Base-by-base conservation (phyloP, 2,797 vertebrate genomes). In the Pseudocheirus occidentalis region DNA sequence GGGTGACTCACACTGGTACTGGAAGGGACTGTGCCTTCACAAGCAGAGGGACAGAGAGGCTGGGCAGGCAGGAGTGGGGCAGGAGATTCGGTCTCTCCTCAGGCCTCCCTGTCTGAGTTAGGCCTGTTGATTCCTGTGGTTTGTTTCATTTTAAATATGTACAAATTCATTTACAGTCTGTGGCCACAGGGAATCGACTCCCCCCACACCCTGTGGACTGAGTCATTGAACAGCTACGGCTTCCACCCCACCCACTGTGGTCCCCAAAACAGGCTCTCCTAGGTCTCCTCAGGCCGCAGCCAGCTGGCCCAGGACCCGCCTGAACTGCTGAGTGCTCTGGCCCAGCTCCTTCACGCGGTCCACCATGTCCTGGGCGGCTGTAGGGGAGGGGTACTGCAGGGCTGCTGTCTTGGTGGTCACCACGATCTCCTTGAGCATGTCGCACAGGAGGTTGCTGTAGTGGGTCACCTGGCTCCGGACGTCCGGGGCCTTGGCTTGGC, bases 391-490 rank as follows among this genome's bases (percentile, higher is more conserved):
- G 96, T 99, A 99, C 98, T 99, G 99, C 90, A 99, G 99, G 2
- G 99, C 99, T 0, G 99, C 99, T 0, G 99, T 99, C 98, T 99
- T 99, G 92, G 99, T 99, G 95, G 99, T 99, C 91, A 99, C 99
- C 96, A 99, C 99, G 0, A 99, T 99, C 98, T 99, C 99, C 93
- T 99, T 99, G 91, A 99, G 99, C 98, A 99, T 99, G 98, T 99
- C 99, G 0, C 99, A 99, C 31, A 99, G 99, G 4, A 99, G 98
- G 98, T 99, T 99, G 99, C 99, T 99, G 98, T 99, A 99, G 98
- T 99, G 99, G 18, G 99, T 99, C 97, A 99, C 99, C 91, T 99
- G 99, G 92, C 99, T 99, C 94, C 99, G 99, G 90, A 99, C 98
- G 0, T 99, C 99, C 0, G 99, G 99, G 2, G 99, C 99, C 98